These are phyloP conservation scores for Laspeyria flexula DNA, from an alignment of 2,888 invertebrate species.

Conservation along the genomic window DNA sequence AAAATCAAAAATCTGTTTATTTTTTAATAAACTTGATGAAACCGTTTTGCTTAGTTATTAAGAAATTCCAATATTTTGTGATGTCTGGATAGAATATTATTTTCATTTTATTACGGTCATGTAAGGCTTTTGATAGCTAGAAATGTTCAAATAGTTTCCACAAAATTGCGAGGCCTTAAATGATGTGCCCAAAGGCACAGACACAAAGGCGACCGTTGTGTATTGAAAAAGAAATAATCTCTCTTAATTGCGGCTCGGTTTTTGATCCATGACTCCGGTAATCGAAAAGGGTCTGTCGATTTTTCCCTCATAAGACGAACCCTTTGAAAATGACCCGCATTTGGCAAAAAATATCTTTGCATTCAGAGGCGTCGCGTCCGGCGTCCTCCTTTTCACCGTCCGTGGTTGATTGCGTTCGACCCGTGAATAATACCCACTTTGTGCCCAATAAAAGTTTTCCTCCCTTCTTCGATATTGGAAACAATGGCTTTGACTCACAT, in stretches of 20 bases:
- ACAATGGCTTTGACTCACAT: constrained; percentile 82
- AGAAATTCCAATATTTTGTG: no score
- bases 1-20: no score
- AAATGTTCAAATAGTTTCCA: constrained; percentile 40
- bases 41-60: no score
- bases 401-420: constrained; percentile 76
- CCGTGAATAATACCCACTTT: constrained; percentile 84
- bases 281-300: constrained; percentile 75
- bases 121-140: constrained; percentile 16
- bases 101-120: constrained; percentile 19
- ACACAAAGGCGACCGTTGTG: constrained; percentile 52
- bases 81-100: constrained; percentile 8
- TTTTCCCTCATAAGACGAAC: constrained; percentile 75
- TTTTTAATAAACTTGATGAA: no score
- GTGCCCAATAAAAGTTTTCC: constrained; percentile 83
- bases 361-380: constrained; percentile 80
- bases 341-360: constrained; percentile 83
- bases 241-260: constrained; percentile 75
- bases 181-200: constrained; percentile 42
- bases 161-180: constrained; percentile 38
- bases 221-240: constrained; percentile 65
- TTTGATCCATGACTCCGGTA: constrained; percentile 72
- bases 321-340: constrained; percentile 81
- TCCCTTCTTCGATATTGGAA: constrained; percentile 77
- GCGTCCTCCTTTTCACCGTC: constrained; percentile 57